A percentile compares a stretch with the other conserved stretches of the same genome.
phyloP scores from a whole-genome alignment of 2,888 invertebrate species.

The Amblyteles armatorius region DNA sequence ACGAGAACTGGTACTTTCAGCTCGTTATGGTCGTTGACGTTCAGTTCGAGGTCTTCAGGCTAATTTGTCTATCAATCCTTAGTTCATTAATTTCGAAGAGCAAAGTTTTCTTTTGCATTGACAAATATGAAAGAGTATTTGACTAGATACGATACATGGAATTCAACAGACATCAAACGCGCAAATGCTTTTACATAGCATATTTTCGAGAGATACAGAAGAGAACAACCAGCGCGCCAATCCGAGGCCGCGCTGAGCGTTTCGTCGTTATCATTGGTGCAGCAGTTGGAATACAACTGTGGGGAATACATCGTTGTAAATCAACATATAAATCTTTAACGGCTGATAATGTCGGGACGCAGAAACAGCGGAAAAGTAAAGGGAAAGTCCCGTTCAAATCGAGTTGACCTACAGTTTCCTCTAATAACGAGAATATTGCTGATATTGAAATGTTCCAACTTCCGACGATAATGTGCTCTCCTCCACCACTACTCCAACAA shows the following conservation, averaged over 20 bases:
- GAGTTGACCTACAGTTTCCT: slow-evolving; percentile 87
- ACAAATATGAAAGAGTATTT: too few relatives aligned
- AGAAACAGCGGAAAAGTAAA: slow-evolving; percentile 74
- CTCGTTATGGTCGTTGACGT: slow-evolving; percentile 50
- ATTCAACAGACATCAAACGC: too few relatives aligned
- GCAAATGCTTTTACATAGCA: neutral
- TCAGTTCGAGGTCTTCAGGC: neutral
- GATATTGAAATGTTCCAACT: neutral
- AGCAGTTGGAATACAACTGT: neutral
- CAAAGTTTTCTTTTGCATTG: too few relatives aligned
- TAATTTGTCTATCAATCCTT: too few relatives aligned
- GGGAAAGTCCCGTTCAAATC: slow-evolving; percentile 84
- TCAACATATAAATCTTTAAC: neutral
- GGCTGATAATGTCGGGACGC: slow-evolving; percentile 59
- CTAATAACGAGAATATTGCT: neutral
- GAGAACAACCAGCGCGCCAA: slow-evolving; percentile 16
- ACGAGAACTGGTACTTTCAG: slow-evolving; percentile 30
- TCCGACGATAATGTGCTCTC: neutral
- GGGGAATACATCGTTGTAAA: neutral
- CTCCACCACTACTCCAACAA: neutral
- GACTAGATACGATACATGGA: too few relatives aligned
- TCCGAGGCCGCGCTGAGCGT: neutral
- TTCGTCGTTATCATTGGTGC: neutral
- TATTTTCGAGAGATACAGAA: neutral
- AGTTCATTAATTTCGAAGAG: too few relatives aligned